Evolutionary conservation across 92 coral and sea anemone genomes (phyloP).

Genomic region (Chrysogorgia sp.): DNA sequence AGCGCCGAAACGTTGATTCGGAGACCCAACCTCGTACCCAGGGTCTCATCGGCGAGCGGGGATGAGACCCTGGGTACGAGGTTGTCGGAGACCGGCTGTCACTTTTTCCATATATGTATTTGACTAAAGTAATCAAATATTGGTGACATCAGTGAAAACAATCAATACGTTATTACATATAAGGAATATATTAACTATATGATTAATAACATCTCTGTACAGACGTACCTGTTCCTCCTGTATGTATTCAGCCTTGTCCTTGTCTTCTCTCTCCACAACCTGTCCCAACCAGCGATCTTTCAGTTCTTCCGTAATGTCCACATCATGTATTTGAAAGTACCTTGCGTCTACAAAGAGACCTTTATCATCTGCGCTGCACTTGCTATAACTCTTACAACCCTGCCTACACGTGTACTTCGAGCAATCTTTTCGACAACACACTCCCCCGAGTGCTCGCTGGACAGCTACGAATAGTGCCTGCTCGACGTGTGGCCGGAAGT

Average conservation of each 20-base stretch:
- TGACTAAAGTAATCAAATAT: too few species aligned
- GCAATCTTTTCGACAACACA: constrained; percentile 65
- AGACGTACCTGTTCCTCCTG: constrained; percentile 74
- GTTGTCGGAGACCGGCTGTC: too few species aligned
- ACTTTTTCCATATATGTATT: too few species aligned
- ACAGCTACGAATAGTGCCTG: constrained; percentile 21
- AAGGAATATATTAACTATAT: background rate
- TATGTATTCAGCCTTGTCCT: constrained; percentile 75
- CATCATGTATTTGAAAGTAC: constrained; percentile 81
- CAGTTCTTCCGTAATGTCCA: constrained; percentile 76
- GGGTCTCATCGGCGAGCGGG: too few species aligned
- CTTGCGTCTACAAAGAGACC: constrained; percentile 83
- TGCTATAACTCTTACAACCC: constrained; percentile 55
- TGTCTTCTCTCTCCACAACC: constrained; percentile 83
- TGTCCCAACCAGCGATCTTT: constrained; percentile 80
- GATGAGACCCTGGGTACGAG: too few species aligned
- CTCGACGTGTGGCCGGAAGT: constrained; percentile 20
- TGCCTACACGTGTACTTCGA: constrained; percentile 40
- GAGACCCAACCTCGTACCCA: too few species aligned
- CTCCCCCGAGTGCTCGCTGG: constrained; percentile 33
- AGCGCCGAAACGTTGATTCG: too few species aligned
- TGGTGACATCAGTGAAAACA: too few species aligned
- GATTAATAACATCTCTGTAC: background rate
- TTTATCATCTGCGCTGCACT: constrained; percentile 65
- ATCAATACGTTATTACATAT: too few species aligned